A percentile compares a stretch with the other conserved stretches of the same genome.
phyloP scores from a whole-genome alignment of 2,113 vertebrate genomes.

The Seriola rivoliana region DNA sequence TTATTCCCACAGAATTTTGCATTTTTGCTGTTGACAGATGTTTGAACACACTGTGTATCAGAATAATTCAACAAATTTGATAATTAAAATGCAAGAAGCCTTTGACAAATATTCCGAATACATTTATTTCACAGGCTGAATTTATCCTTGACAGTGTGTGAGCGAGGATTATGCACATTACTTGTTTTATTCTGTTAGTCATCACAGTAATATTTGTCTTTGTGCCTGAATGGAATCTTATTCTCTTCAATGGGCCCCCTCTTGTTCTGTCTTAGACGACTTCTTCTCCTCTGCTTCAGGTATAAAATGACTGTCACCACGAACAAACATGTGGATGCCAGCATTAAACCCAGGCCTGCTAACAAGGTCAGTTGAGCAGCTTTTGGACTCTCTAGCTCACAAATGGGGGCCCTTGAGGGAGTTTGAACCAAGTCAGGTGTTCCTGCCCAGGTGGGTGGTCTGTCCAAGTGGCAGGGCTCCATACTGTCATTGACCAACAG shows the following conservation, averaged over 20 bases:
- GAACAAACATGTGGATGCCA: slow-evolving; percentile 69
- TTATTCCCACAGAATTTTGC: slow-evolving; percentile 15
- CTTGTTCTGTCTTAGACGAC: slow-evolving; percentile 31
- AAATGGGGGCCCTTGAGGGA: slow-evolving; percentile 46
- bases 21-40: slow-evolving; percentile 27
- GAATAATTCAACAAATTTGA: slow-evolving; percentile 24
- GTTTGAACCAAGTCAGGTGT: slow-evolving; percentile 39
- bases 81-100: slow-evolving; percentile 47
- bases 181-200: slow-evolving; percentile 65
- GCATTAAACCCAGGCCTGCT: slow-evolving; percentile 72
- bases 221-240: slow-evolving; percentile 76
- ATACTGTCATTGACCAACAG: slow-evolving; percentile 81
- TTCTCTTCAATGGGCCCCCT: slow-evolving; percentile 50
- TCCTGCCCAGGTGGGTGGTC: slow-evolving; percentile 68
- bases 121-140: slow-evolving; percentile 56
- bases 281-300: slow-evolving; percentile 64
- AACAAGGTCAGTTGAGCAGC: slow-evolving; percentile 61
- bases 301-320: slow-evolving; percentile 65
- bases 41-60: slow-evolving; percentile 24
- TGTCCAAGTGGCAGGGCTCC: slow-evolving; percentile 77
- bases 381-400: slow-evolving; percentile 51
- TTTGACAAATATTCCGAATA: slow-evolving; percentile 47
- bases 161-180: slow-evolving; percentile 54
- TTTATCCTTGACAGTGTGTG: slow-evolving; percentile 49
- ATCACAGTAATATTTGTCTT: slow-evolving; percentile 72